Conservation (phyloP, 2,797 vertebrate species). For the Cynodonichthys magdalenae region DNA sequence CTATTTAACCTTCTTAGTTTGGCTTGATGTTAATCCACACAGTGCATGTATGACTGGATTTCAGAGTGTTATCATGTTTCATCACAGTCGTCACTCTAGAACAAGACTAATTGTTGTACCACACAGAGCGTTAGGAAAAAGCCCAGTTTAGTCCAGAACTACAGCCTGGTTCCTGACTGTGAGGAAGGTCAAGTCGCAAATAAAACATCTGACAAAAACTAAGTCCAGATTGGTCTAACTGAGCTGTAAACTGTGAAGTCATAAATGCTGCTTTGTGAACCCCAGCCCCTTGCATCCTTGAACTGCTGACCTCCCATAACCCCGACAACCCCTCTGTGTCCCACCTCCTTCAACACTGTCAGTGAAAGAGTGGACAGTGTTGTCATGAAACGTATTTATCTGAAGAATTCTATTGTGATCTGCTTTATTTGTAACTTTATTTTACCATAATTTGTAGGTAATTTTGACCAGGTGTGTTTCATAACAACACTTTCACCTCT, state of each 20-base stretch:
- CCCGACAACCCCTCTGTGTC: constrained; percentile 13
- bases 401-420: background rate
- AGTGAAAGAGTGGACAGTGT: constrained; percentile 35
- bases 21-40: constrained; percentile 7
- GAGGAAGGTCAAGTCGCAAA: too few relatives aligned
- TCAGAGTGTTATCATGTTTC: background rate
- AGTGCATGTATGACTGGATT: background rate
- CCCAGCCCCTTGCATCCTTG: constrained; percentile 34
- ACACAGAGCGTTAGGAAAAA: background rate
- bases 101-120: background rate
- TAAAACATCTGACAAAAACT: background rate
- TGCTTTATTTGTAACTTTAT: background rate
- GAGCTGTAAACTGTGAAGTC: constrained; percentile 28
- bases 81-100: background rate
- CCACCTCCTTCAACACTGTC: background rate
- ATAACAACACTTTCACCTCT: constrained; percentile 42
- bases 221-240: constrained; percentile 16
- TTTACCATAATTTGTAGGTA: too few relatives aligned
- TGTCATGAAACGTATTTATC: constrained; percentile 20
- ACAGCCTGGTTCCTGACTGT: background rate
- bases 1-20: background rate
- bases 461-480: background rate
- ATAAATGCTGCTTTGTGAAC: constrained; percentile 72
- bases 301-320: constrained; percentile 21
- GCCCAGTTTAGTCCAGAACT: background rate